Evolutionary conservation across 2,888 invertebrate genomes (phyloP), one percentile per base, ranked within the genome.

Genomic region (Autographa pulchrina): DNA sequence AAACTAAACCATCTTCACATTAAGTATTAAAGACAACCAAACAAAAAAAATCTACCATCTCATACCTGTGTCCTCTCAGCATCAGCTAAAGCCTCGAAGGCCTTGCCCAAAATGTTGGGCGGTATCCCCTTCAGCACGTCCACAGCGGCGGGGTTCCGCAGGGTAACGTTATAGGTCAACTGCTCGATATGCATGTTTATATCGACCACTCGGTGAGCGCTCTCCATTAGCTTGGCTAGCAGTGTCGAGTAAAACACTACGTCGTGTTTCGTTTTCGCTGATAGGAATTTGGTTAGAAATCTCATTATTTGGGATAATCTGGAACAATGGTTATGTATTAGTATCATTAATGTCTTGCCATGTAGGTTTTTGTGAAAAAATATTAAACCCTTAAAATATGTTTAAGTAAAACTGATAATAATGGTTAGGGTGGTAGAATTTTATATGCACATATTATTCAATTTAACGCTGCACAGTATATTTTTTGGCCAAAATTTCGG

Each of bases 131-230:
- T 80, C 11, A 96, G 75, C 14, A 92, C 73, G 74, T 91, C 85
- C 0, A 96, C 81, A 8, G 91, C 95, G 0, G 86, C 85, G 43
- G 94, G 90, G 83, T 96, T 90, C 81, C 93, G 85, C 89, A 90
- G 60, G 82, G 94, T 92, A 2, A 91, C 90, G 54, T 94, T 90
- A 67, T 94, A 94, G 81, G 92, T 86, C 79, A 95, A 86, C 77
- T 94, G 89, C 77, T 96, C 93, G 84, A 96, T 90, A 73, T 94
- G 86, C 85, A 92, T 90, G 82, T 96, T 96, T 4, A 92, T 92
- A 3, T 87, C 78, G 9, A 96, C 86, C 0, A 95, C 92, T 77
- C 85, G 88, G 2, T 91, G 83, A 0, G 93, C 92, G 2, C 92
- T 91, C 72, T 94, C 92, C 52, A 96, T 87, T 4, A 96, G 78